These are phyloP conservation scores for Anadara kagoshimensis DNA, from an alignment of 1,140 invertebrate species.

Conservation along the genomic window DNA sequence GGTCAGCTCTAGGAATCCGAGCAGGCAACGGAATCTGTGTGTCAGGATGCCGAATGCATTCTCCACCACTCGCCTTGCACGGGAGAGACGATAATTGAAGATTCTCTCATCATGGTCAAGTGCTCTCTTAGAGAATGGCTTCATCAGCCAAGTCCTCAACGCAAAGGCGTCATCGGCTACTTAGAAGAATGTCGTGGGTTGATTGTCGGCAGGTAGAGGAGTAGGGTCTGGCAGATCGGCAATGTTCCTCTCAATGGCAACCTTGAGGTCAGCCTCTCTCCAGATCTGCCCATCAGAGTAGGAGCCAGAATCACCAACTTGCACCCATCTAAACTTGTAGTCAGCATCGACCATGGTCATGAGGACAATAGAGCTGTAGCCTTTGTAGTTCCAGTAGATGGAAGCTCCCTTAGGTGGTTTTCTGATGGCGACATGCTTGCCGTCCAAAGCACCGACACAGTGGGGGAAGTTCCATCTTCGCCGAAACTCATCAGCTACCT, in stretches of 20 bases:
- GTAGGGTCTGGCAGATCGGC: slow-evolving; percentile 38
- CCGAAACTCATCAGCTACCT: slow-evolving; percentile 4
- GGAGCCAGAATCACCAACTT: background rate
- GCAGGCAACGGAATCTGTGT: slow-evolving; percentile 39
- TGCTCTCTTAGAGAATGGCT: slow-evolving; percentile 60
- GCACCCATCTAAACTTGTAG: no score
- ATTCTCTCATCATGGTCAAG: slow-evolving; percentile 54
- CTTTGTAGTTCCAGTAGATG: slow-evolving; percentile 76
- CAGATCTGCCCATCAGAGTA: slow-evolving; percentile 28
- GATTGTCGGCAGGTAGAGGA: slow-evolving; percentile 31
- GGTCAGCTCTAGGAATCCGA: no score
- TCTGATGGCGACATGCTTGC: slow-evolving; percentile 18
- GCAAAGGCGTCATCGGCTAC: slow-evolving; percentile 61
- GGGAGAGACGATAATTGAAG: slow-evolving; percentile 73
- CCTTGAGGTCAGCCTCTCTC: slow-evolving; percentile 26
- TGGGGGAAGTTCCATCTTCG: slow-evolving; percentile 14
- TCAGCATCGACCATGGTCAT: no score
- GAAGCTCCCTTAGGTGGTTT: slow-evolving; percentile 54
- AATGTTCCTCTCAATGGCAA: slow-evolving; percentile 38
- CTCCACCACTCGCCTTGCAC: slow-evolving; percentile 43
- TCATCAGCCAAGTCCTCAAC: slow-evolving; percentile 45
- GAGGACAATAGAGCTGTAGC: slow-evolving; percentile 34
- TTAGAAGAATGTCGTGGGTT: slow-evolving; percentile 39
- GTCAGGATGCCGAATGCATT: slow-evolving; percentile 54
- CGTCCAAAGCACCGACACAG: slow-evolving; percentile 18